Base-by-base conservation (phyloP, 2,797 vertebrate genomes). In the Vespertilio murinus region DNA sequence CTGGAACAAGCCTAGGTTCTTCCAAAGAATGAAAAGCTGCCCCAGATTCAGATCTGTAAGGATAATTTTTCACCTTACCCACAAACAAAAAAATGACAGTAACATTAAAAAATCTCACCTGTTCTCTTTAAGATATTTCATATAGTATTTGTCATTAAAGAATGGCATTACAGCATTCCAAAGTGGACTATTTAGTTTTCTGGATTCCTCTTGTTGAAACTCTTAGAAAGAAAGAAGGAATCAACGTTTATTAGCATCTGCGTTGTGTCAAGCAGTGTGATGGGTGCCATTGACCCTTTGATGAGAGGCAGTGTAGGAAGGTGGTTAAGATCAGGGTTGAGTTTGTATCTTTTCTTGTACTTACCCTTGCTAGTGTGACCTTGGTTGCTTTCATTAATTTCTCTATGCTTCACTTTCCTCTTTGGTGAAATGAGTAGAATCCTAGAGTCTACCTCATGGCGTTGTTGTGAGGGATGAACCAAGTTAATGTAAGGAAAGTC, bases 1-100 rank as follows among this genome's bases (percentile, higher is more conserved):
- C 65, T 77, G 9, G 40, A 84, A 90, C 88, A 96, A 56, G 47
- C 65, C 4, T 64, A 59, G 10, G 25, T 87, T 92, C 3, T 77
- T 81, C 25, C 80, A 56, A 59, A 14, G 80, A 84, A 82, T 80
- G 30, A 94, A 71, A 87, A 84, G 35, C 64, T 94, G 59, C 20
- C 42, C 94, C 28, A 94, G 30, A 87, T 88, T 96, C 17, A 94
- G 22, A 67, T 94, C 16, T 40, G 47, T 30, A 95, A 7, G n/a
- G 61, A 82, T 91, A 61, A 79, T 54, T 77, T 87, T 67, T 25
- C 1, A 74, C 69, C 6, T 92, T 59, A 33, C 30, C 7, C 9
- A 71, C 23, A 75, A 92, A 88, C 7, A 30, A 56, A 47, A 6
- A 78, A 84, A 69, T n/a, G 8, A 18, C 17, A 49, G 3, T 40